phyloP scores from a whole-genome alignment of 2,797 vertebrate species.

The Pagetopsis macropterus region DNA sequence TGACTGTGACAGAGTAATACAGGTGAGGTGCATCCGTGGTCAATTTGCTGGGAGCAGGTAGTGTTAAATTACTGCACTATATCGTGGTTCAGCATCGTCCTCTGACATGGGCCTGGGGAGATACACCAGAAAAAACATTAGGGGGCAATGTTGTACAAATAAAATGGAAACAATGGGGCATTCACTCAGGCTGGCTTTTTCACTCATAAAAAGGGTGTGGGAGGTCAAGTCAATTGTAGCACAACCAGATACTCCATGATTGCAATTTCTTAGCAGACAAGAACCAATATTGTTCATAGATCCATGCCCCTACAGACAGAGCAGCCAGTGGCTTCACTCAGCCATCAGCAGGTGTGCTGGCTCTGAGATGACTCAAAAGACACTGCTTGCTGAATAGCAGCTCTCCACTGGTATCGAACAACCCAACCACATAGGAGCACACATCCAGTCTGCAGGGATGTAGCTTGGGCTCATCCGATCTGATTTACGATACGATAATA shows the following conservation, averaged over 20 bases:
- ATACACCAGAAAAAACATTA: constrained; percentile 63
- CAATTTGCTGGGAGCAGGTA: constrained; percentile 64
- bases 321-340: constrained; percentile 33
- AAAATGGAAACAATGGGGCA: constrained; percentile 33
- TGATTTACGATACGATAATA: not conserved
- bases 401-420: constrained; percentile 41
- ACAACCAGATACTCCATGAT: constrained; percentile 53
- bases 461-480: constrained; percentile 37
- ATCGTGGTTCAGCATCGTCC: constrained; percentile 54
- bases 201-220: constrained; percentile 35
- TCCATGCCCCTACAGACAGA: constrained; percentile 18
- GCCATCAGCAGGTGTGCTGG: constrained; percentile 53
- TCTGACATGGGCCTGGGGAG: constrained; percentile 47
- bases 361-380: constrained; percentile 60
- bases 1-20: constrained; percentile 73
- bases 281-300: constrained; percentile 48
- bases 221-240: constrained; percentile 66
- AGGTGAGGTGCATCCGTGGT: constrained; percentile 62
- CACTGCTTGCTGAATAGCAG: constrained; percentile 22
- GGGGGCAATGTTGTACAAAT: constrained; percentile 83
- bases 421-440: constrained; percentile 46
- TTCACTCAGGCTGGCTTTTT: constrained; percentile 22
- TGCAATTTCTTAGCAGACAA: constrained; percentile 57
- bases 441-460: constrained; percentile 40
- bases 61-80: constrained; percentile 69